Evolutionary conservation across 2,888 invertebrate species (phyloP), one percentile per base, ranked within the genome.

Genomic region (Lomographa bimaculata): DNA sequence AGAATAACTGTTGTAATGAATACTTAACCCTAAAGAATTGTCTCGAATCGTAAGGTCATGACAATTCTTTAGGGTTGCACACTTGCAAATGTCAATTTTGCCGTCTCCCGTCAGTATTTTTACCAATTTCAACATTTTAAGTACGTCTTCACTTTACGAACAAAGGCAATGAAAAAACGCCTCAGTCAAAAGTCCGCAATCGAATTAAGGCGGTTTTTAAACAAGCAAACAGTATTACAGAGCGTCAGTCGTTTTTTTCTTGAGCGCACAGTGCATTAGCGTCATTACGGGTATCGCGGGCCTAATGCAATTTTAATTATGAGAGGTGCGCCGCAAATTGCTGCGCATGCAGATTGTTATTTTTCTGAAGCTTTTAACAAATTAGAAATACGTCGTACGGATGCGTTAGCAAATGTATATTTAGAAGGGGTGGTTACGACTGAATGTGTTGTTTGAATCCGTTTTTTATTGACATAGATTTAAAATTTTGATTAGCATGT

Each of bases 291-390:
- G 64, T 76, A 71, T 78, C 73, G 78, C 71, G 61, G 62, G 69
- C 71, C 79, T 87, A 87, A 87, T 87, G 87, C 84, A 87, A 89
- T 87, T 87, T 87, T 89, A 89, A 86, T 86, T 87, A 81, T 86
- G 79, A 81, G 66, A 85, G 86, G 86, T 68, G 86, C 73, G 84
- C 56, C 60, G 71, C 79, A 72, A 81, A 78, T 73, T 82, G 80
- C 81, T 44, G 51, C 76, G 82, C 81, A 86, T 80, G 74, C 79
- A 78, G 83, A 86, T 83, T 84, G 83, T 72, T 78, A 75, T 81
- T 86, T 86, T 83, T 81, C 75, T 64, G 65, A 65, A 64, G 85
- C 84, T 85, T 85, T 85, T 85, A 83, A 81, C 78, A 81, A 81
- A 86, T 86, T 84, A 81, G 82, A 84, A 82, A 75, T 14, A 67